Percentiles rank a stretch among this genome's conserved stretches.
These are phyloP conservation scores for Lathronympha strigana DNA, from an alignment of 2,888 invertebrate species.

Conservation along the genomic window DNA sequence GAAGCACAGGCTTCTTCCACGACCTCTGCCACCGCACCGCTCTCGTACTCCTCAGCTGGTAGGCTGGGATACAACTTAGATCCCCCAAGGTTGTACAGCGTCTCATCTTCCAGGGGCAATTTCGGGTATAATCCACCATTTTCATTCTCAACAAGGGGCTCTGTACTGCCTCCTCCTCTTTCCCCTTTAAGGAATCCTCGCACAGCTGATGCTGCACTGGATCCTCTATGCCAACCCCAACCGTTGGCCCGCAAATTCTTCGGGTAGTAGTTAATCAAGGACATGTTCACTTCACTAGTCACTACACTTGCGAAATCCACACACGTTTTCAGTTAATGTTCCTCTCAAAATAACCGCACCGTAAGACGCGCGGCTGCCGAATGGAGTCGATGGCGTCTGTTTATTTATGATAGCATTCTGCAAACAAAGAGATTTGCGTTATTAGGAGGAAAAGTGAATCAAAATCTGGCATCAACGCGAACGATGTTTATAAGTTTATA, in stretches of 20 bases:
- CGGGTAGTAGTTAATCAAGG: conserved; percentile 67
- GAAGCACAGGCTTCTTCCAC: conserved; percentile 74
- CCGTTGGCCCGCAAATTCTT: conserved; percentile 79
- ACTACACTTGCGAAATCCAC: conserved; percentile 43
- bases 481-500: background rate
- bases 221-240: conserved; percentile 76
- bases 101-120: conserved; percentile 71
- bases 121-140: conserved; percentile 69
- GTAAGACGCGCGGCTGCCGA: conserved; percentile 46
- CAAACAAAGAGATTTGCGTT: conserved; percentile 41
- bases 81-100: conserved; percentile 60
- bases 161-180: conserved; percentile 62
- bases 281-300: conserved; percentile 46
- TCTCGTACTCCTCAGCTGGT: conserved; percentile 76
- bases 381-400: conserved; percentile 48
- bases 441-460: conserved; percentile 2
- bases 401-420: conserved; percentile 52
- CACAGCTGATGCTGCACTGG: conserved; percentile 66
- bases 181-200: conserved; percentile 70
- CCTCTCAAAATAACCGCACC: conserved; percentile 50
- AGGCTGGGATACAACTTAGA: conserved; percentile 73
- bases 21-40: conserved; percentile 74
- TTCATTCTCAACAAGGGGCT: conserved; percentile 61
- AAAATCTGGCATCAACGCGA: background rate
- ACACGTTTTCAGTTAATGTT: conserved; percentile 46